Base-by-base conservation (phyloP, 2,888 invertebrate genomes). In the Bombylius discolor region DNA sequence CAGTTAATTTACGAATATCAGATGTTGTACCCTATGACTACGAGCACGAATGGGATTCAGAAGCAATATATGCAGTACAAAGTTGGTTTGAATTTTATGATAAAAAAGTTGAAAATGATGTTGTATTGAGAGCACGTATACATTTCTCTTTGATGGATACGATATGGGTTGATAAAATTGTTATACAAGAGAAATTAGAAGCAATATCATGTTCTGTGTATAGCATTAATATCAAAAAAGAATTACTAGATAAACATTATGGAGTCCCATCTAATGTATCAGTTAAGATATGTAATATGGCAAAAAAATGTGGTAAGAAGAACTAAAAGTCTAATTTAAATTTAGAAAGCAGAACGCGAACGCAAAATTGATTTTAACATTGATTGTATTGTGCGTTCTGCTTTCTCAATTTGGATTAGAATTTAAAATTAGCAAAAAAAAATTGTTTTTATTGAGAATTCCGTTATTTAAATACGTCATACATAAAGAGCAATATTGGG, bases 1-100 rank as follows among this genome's bases (percentile, higher is more conserved):
- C 67, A n/a, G 58, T 79, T 1, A 80, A 81, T 62, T 69, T 81
- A 50, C 78, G 76, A 62, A 62, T 82, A 49, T 70, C 75, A 56
- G 73, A 75, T 52, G 64, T 82, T 14, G 67, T 70, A 45, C 81
- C 82, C 1, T 72, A 72, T 55, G 82, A 82, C 62, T 68, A 75
- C 42, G 81, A 81, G 64, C 68, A 68, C 42, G 69, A 69, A 14
- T 83, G 81, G 81, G 79, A 78, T 56, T 61, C 64, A 5, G 70
- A 70, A 59, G 73, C 77, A 3, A 72, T 66, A n/a, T 64, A 66
- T 5, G 68, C 66, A 31, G 70, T 76, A 31, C 63, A 69, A 46
- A 63, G 71, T 9, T 76, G 76, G 77, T 65, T 73, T 14, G 42
- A 61, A 3, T 60, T 65, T 33, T 63, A 65, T n/a, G 67, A 45